A percentile compares a stretch with the other conserved stretches of the same genome.
phyloP scores from a whole-genome alignment of 2,888 invertebrate genomes.

The Trimorus sp. region DNA sequence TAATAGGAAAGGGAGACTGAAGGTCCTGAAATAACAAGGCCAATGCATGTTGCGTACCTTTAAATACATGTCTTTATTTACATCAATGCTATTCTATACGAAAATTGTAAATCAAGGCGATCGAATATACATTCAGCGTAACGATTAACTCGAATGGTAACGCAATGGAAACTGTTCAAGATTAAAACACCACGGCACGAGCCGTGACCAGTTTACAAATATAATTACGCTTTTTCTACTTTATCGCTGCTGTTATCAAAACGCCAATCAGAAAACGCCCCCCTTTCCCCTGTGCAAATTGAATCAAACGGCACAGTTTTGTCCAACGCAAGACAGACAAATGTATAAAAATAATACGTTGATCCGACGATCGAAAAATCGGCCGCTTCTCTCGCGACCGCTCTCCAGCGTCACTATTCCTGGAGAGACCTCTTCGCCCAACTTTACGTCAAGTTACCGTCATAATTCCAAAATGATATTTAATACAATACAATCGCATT shows the following conservation, averaged over 20 bases:
- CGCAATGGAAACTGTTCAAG: conserved; percentile 47
- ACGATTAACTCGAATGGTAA: conserved; percentile 1
- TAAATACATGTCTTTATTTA: conserved; percentile 25
- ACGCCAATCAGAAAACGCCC: conserved; percentile 47
- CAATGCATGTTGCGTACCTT: background rate
- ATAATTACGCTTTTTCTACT: conserved; percentile 51
- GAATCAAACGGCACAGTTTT: conserved; percentile 45
- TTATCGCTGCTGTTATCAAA: conserved; percentile 39
- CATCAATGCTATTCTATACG: conserved; percentile 10
- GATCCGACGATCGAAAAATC: background rate
- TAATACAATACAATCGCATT: conserved; percentile 72
- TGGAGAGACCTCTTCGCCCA: conserved; percentile 20
- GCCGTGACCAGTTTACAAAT: conserved; percentile 58
- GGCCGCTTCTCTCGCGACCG: background rate
- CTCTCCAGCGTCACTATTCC: conserved; percentile 21
- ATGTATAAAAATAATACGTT: conserved; percentile 59
- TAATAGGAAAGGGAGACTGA: background rate
- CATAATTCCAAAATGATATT: conserved; percentile 73
- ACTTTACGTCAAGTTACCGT: conserved; percentile 69
- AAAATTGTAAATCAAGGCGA: conserved; percentile 17
- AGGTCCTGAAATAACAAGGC: background rate
- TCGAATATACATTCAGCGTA: conserved; percentile 1
- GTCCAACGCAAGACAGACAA: conserved; percentile 54
- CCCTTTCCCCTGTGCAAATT: conserved; percentile 8
- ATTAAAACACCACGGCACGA: conserved; percentile 48